Percentiles rank a stretch among this genome's conserved stretches.
These are phyloP conservation scores for Erinaceus europaeus DNA, from an alignment of 2,113 vertebrate genomes.

Conservation along the genomic window DNA sequence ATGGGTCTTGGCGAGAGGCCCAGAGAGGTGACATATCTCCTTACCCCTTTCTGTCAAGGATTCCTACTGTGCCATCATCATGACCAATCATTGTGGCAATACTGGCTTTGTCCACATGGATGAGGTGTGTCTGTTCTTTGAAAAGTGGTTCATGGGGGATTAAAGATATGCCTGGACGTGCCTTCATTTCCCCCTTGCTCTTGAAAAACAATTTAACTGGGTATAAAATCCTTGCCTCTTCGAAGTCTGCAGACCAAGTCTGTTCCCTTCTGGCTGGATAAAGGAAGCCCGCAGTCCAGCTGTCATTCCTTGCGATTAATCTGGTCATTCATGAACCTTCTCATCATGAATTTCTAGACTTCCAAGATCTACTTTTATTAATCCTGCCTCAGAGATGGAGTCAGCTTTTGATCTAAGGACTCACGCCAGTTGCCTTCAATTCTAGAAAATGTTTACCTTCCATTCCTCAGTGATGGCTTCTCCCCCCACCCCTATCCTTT, in stretches of 20 bases:
- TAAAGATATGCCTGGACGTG: too few relatives aligned
- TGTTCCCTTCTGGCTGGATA: background rate
- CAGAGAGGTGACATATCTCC: too few relatives aligned
- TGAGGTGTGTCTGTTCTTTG: too few relatives aligned
- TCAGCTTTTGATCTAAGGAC: too few relatives aligned
- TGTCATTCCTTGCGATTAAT: background rate
- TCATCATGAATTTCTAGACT: too few relatives aligned
- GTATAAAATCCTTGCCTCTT: background rate
- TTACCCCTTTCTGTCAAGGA: too few relatives aligned
- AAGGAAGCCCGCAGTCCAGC: accelerated
- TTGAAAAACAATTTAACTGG: background rate
- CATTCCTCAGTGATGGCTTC: accelerated
- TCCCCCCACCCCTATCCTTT: background rate
- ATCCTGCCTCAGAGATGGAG: background rate
- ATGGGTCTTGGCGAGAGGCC: background rate
- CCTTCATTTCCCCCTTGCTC: background rate
- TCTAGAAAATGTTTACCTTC: background rate
- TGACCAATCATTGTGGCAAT: too few relatives aligned
- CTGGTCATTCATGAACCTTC: too few relatives aligned
- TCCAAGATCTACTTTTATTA: too few relatives aligned
- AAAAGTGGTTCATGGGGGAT: background rate
- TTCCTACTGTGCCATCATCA: too few relatives aligned
- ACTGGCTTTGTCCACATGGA: too few relatives aligned
- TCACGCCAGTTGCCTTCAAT: background rate
- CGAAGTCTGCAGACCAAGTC: accelerated